Evolutionary conservation across 2,113 vertebrate species (phyloP).

Genomic region (Stegostoma tigrinum): DNA sequence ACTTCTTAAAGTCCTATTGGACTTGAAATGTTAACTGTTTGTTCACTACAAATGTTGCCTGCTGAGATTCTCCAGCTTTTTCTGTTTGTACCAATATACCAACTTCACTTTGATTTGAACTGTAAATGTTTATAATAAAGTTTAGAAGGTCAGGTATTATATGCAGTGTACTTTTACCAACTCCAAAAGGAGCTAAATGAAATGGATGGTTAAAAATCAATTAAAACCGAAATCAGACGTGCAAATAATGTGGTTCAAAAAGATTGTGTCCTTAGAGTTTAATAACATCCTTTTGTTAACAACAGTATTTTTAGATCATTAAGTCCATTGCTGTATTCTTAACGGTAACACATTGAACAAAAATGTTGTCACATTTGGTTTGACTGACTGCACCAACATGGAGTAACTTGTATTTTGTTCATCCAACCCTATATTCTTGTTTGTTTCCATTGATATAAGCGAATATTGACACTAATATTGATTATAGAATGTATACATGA

Average conservation of each 20-base stretch:
- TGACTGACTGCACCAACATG: background rate
- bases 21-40: too few species aligned
- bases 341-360: background rate
- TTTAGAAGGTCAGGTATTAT: background rate
- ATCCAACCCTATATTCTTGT: background rate
- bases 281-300: background rate
- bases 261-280: background rate
- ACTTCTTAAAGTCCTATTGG: too few species aligned
- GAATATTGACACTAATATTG: background rate
- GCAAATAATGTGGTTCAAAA: background rate
- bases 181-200: background rate
- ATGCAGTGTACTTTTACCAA: background rate
- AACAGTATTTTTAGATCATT: background rate
- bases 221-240: background rate
- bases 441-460: background rate
- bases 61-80: too few species aligned
- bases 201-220: background rate
- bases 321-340: background rate
- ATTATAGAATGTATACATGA: background rate
- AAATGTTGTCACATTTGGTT: background rate
- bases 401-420: background rate
- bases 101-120: background rate
- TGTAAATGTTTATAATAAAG: background rate
- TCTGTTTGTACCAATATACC: background rate
- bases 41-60: too few species aligned